Conservation (phyloP, 1,140 invertebrate genomes). For the Leptoteleia sp. region DNA sequence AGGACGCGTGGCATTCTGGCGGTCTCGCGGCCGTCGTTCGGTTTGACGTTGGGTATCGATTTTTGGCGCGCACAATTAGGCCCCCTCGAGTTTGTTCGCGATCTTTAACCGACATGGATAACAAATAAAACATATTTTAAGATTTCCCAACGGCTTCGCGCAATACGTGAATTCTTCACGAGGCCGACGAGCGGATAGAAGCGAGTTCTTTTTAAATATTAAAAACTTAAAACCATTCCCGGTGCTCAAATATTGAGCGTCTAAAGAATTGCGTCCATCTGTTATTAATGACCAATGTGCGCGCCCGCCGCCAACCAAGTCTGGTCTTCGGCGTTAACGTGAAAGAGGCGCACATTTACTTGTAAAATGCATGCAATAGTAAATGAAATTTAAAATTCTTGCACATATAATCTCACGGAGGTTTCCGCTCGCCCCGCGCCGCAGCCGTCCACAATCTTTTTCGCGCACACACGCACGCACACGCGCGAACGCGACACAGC, state of each 20-base stretch:
- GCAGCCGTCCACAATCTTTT: not conserved
- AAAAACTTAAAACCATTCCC: slow-evolving; percentile 77
- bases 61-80: slow-evolving; percentile 46
- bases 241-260: slow-evolving; percentile 74
- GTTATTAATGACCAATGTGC: slow-evolving; percentile 71
- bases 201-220: slow-evolving; percentile 76
- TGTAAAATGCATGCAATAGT: slow-evolving; percentile 67
- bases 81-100: slow-evolving; percentile 57
- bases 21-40: too few species aligned
- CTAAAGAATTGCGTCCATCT: slow-evolving; percentile 73
- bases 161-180: slow-evolving; percentile 70
- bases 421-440: slow-evolving; percentile 34
- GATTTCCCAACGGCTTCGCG: slow-evolving; percentile 72
- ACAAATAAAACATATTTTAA: slow-evolving; percentile 80
- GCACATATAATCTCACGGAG: slow-evolving; percentile 60
- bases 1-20: too few species aligned
- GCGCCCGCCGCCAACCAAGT: slow-evolving; percentile 45
- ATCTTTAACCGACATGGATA: slow-evolving; percentile 72
- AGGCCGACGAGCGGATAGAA: slow-evolving; percentile 68
- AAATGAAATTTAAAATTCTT: slow-evolving; percentile 68
- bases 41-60: too few species aligned
- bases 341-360: slow-evolving; percentile 63
- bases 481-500: too few species aligned
- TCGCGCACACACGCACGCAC: not conserved
- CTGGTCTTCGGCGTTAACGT: slow-evolving; percentile 67